Conservation (phyloP, 2,113 vertebrate genomes). For the Catharus bicknelli region DNA sequence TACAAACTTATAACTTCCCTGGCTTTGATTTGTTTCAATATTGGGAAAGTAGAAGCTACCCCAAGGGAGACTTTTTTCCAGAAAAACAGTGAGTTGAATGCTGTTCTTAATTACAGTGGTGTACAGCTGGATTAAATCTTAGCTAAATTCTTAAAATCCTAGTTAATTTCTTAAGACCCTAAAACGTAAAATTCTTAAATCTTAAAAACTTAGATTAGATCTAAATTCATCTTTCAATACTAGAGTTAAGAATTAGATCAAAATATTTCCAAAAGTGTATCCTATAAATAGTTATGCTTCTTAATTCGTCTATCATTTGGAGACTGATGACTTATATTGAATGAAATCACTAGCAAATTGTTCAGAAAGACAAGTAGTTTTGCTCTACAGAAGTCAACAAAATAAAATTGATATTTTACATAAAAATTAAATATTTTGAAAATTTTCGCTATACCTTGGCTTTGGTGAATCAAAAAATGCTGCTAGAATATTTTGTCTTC, state of each 20-base stretch:
- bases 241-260: not conserved
- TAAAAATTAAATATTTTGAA: not conserved
- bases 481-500: not conserved
- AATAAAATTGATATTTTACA: not conserved
- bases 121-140: not conserved
- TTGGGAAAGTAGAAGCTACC: not conserved
- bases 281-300: not conserved
- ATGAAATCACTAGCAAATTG: not conserved
- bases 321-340: conserved; percentile 1
- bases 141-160: not conserved
- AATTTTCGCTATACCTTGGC: not conserved
- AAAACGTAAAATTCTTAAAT: not conserved
- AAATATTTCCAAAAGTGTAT: not conserved
- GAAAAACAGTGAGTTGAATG: not conserved
- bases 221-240: not conserved
- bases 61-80: not conserved
- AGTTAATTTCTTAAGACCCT: not conserved
- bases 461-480: not conserved
- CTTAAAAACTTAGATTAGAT: not conserved
- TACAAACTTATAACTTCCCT: not conserved
- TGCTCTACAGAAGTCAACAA: not conserved
- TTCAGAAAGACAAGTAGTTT: not conserved
- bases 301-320: not conserved
- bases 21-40: not conserved
- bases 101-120: not conserved